phyloP scores from a whole-genome alignment of 2,797 vertebrate genomes.

The Malacoraja senta region DNA sequence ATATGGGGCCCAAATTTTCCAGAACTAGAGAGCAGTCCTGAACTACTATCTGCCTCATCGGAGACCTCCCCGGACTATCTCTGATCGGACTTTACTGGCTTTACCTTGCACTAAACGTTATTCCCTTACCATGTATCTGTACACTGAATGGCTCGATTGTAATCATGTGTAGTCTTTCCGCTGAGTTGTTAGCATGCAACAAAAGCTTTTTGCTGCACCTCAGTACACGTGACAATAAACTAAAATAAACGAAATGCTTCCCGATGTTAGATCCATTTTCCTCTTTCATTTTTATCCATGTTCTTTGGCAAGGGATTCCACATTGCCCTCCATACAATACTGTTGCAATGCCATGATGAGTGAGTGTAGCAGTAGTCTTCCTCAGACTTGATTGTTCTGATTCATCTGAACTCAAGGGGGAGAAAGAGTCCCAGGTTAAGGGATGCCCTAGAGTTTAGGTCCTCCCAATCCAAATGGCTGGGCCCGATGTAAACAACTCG shows the following conservation, averaged over 20 bases:
- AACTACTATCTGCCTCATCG: too few relatives aligned
- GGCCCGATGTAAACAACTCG: neutral
- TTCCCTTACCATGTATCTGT: too few relatives aligned
- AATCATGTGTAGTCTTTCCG: too few relatives aligned
- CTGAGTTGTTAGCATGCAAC: too few relatives aligned
- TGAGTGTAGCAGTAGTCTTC: neutral
- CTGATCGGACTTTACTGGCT: too few relatives aligned
- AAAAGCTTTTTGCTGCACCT: too few relatives aligned
- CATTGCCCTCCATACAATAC: neutral
- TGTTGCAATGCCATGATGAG: neutral
- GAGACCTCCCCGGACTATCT: too few relatives aligned
- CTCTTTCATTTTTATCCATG: neutral
- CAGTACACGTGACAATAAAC: too few relatives aligned
- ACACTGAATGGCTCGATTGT: too few relatives aligned
- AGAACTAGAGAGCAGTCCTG: too few relatives aligned
- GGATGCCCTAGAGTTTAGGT: neutral
- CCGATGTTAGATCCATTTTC: neutral
- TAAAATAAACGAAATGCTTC: neutral
- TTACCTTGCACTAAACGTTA: too few relatives aligned
- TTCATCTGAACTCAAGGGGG: neutral
- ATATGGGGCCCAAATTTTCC: too few relatives aligned
- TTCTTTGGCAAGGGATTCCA: neutral
- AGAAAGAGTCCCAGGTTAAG: neutral
- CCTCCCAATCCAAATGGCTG: neutral
- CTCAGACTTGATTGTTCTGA: neutral